These are phyloP conservation scores for Glaucopsyche alexis DNA, from an alignment of 2,888 invertebrate genomes.

Conservation along the genomic window DNA sequence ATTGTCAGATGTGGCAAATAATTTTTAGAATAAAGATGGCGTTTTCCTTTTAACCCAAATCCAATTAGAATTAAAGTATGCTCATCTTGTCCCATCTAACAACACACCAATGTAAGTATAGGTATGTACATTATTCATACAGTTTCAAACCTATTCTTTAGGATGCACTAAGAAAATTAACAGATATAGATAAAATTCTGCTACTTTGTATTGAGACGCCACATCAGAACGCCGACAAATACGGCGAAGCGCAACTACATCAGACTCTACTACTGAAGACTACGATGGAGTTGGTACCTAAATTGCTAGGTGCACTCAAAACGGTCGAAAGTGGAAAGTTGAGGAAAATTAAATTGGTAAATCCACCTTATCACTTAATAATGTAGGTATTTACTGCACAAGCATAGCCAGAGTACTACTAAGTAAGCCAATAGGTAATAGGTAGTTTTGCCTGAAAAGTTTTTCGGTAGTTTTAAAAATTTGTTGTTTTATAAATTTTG, in stretches of 20 bases:
- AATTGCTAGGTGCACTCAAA: conserved; percentile 79
- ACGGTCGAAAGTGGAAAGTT: conserved; percentile 77
- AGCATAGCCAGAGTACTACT: too few relatives aligned
- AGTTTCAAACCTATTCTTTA: conserved; percentile 43
- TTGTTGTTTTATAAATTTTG: too few relatives aligned
- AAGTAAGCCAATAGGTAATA: too few relatives aligned
- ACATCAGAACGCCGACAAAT: conserved; percentile 71
- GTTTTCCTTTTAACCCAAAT: too few relatives aligned
- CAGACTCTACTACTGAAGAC: conserved; percentile 88
- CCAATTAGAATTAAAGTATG: too few relatives aligned
- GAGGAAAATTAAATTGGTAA: conserved; percentile 79
- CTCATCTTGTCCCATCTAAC: too few relatives aligned
- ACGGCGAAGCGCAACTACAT: conserved; percentile 88
- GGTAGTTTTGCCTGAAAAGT: too few relatives aligned
- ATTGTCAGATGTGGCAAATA: too few relatives aligned
- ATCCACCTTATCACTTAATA: neutral
- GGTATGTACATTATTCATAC: too few relatives aligned
- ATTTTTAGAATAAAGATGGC: too few relatives aligned
- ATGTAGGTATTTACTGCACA: neutral
- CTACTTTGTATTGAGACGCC: conserved; percentile 72
- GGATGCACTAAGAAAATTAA: conserved; percentile 83
- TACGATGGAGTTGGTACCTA: conserved; percentile 85
- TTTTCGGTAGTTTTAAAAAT: too few relatives aligned
- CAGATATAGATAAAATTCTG: conserved; percentile 89
- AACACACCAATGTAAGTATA: too few relatives aligned